Percentiles rank a stretch among this genome's conserved stretches.
phyloP scores from a whole-genome alignment of 64 coral and sea anemone species.

The Anthopleura sola region DNA sequence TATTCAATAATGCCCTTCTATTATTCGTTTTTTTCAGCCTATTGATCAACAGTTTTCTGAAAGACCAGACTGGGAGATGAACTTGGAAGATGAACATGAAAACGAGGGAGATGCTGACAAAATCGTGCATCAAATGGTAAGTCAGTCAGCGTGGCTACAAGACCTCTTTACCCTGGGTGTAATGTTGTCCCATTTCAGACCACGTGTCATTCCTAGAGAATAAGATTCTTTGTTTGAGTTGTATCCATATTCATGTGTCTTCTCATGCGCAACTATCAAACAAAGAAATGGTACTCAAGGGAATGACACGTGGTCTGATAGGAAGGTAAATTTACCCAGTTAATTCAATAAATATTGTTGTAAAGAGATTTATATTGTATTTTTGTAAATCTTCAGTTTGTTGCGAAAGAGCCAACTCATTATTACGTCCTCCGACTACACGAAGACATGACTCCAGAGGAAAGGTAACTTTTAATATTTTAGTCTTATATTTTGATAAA shows the following conservation, averaged over 20 bases:
- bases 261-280: too few species aligned
- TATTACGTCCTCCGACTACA: background rate
- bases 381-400: background rate
- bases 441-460: conserved; percentile 17
- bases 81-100: conserved; percentile 10
- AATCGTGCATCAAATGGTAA: background rate
- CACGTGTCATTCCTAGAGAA: too few species aligned
- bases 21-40: background rate
- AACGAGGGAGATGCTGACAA: background rate
- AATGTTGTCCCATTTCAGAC: too few species aligned
- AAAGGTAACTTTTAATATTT: background rate
- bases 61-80: background rate
- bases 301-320: too few species aligned
- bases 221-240: too few species aligned
- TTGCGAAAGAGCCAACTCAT: background rate
- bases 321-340: too few species aligned
- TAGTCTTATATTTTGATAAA: background rate
- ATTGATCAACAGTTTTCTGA: background rate
- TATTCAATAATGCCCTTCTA: too few species aligned
- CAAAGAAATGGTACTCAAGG: too few species aligned
- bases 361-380: background rate
- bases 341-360: background rate
- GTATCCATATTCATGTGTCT: too few species aligned
- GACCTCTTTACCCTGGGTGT: too few species aligned
- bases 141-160: background rate